These are phyloP conservation scores for Aleadryas rufinucha DNA, from an alignment of 2,113 vertebrate genomes.

Conservation along the genomic window DNA sequence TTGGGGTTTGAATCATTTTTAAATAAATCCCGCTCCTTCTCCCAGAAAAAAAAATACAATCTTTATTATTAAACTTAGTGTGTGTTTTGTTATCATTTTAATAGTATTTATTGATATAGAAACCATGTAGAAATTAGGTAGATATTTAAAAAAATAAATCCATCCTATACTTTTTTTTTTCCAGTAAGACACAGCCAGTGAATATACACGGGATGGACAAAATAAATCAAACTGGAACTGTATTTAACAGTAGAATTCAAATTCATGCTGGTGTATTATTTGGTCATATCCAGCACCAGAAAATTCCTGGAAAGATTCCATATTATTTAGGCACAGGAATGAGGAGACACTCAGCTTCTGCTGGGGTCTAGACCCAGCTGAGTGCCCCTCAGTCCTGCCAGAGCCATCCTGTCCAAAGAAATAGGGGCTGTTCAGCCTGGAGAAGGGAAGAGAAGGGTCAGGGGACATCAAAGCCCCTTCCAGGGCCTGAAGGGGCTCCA, in stretches of 20 bases:
- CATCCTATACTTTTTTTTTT: neutral
- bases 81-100: neutral
- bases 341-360: neutral
- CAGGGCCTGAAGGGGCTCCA: neutral
- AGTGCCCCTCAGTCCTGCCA: neutral
- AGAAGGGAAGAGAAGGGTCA: accelerated
- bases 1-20: neutral
- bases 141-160: neutral
- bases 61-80: neutral
- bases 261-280: neutral
- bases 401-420: neutral
- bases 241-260: neutral
- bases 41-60: neutral
- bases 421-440: accelerated
- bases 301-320: neutral
- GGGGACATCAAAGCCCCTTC: accelerated
- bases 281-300: neutral
- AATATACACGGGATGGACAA: neutral
- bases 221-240: neutral
- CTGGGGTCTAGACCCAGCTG: neutral
- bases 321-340: neutral
- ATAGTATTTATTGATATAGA: neutral
- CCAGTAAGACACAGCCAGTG: neutral
- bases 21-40: neutral
- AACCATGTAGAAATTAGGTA: neutral